Evolutionary conservation across 2,888 invertebrate species (phyloP), one percentile per base, ranked within the genome.

Genomic region (Mythimna albipuncta): DNA sequence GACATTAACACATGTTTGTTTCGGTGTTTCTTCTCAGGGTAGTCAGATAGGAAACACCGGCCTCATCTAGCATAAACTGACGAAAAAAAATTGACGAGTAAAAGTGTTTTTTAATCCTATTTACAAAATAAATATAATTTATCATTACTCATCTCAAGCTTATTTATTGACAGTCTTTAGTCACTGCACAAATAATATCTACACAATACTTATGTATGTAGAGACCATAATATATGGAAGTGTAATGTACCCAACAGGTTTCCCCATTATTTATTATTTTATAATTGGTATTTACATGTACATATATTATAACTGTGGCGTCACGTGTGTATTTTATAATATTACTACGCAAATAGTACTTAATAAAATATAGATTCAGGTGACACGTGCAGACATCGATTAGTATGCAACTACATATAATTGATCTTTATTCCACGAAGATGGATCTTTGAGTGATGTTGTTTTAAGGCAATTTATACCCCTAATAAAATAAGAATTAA

Each of bases 341-440:
- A 32, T 32, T 32, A 32, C 32, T 32, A 32, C 32, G 32, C 32
- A 32, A 32, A 32, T 67, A 19, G 38, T 61, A 16, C 67, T 64
- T 58, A 41, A 66, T 70, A 70, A 66, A 59, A 50, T 35, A 58
- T 50, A 32, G 9, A 38, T 21, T 50, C 32, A 68, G 7, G 11
- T 35, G 35, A 38, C 50, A 80, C 80, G 79, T 80, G 79, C 61
- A 67, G 70, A 62, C 32, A 76, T 58, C 41, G 54, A 65, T 70
- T 58, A 32, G 19, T 64, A 41, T 54, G 54, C 32, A 6, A 21
- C 16, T 35, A 26, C 26, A 26, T 26, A 52, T 58, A 67, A 52
- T 74, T 54, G 62, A 57, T 67, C 26, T 58, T 32, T 47, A 54
- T 44, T 41, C 35, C 52, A 38, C 35, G 16, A 47, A 21, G 16